Evolutionary conservation across 2,113 vertebrate genomes (phyloP), one percentile per base, ranked within the genome.

Genomic region (Megalops atlanticus): DNA sequence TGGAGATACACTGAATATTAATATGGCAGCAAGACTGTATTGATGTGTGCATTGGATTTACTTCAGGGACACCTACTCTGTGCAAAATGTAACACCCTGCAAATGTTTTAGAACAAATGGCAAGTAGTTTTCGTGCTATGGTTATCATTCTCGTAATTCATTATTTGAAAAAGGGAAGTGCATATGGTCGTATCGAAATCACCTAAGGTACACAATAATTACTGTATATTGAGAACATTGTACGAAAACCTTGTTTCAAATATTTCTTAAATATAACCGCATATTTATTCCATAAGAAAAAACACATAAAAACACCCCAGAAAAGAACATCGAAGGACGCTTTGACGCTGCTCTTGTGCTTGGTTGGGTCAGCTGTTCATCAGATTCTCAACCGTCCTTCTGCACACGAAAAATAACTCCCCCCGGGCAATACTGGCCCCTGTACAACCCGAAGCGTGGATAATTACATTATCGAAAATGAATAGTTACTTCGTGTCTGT

Each of bases 371-470:
- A 64, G 58, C 58, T 31, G 24, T 64, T 31, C n/a, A 24, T 31
- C 11, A 31, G 6, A 4, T 64, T 64, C n/a, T 7, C n/a, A 64
- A 31, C 58, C n/a, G 58, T 64, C 58, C 58, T 64, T 45, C 43
- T 64, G 24, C 8, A 31, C 58, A 64, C 21, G 58, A 64, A 64
- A n/a, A 64, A 64, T n/a, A 64, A 27, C 58, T 64, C 58, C 58
- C 58, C 31, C 58, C n/a, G 58, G 58, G 58, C n/a, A 64, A 31
- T n/a, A 31, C n/a, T 64, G 58, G 58, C 58, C 58, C n/a, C 58
- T 8, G 58, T n/a, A 64, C 58, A 64, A 64, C 58, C 58, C 58
- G 58, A 64, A 64, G n/a, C 58, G 58, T 64, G 58, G n/a, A 64
- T 64, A 64, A 64, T 64, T 64, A 64, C 58, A 64, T 64, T 64